Base-by-base conservation (phyloP, 2,113 vertebrate species). In the Ophthalmolycus amberensis region DNA sequence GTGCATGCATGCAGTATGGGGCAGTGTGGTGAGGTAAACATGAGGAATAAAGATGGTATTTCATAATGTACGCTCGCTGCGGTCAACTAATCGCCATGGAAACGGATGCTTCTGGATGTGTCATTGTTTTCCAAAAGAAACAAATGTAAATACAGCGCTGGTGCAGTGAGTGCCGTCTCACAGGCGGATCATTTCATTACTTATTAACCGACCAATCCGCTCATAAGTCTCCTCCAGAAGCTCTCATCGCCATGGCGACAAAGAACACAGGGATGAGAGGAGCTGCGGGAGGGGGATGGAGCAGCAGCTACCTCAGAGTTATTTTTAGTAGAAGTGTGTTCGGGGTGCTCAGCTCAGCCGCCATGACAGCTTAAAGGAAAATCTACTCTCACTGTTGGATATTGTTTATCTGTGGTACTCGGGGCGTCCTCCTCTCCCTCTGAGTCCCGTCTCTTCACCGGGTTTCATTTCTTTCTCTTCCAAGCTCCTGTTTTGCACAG, bases 291-390 rank as follows among this genome's bases (percentile, higher is more conserved):
- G 37, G 71, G 68, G 65, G 68, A 88, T 18, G 66, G 82, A 79
- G 59, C 68, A 65, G 75, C 4, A 80, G 79, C 73, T 16, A 67
- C 76, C 25, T 59, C 56, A 0, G 76, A 56, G 89, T 90, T 91
- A 93, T 93, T 93, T 93, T 91, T 92, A 93, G 91, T 32, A 60
- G 25, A 27, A 58, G 34, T 22, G 54, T 40, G 85, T 83, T 64
- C 72, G 37, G n/a, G 69, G 75, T 71, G 82, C 44, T 90, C 59
- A 16, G 58, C 58, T 60, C 27, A 40, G 79, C 71, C 67, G 25
- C 80, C 68, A 84, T 85, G 82, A 79, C 79, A 87, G 80, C 80
- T 81, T 75, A 56, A 73, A 78, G 64, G 25, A 74, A 73, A 69
- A 88, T 82, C 65, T 58, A 59, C 82, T 46, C 54, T 65, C 54